Conservation (phyloP, 2,113 vertebrate genomes). For the Campylomormyrus tamandua region DNA sequence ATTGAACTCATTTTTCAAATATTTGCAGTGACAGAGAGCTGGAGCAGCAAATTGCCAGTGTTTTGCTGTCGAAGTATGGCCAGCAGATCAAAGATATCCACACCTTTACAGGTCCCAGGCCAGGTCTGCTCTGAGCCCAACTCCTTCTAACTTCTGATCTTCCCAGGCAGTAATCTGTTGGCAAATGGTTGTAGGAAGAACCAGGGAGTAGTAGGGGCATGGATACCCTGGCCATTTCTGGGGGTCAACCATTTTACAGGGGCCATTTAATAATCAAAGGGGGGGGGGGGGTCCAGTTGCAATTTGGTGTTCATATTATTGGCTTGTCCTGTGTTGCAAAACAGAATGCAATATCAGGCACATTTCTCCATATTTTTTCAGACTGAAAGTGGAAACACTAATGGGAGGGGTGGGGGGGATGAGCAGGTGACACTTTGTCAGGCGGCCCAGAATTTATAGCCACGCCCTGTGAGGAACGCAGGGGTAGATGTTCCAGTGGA, state of each 20-base stretch:
- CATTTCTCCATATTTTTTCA: neutral
- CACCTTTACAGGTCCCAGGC: neutral
- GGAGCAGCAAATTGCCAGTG: neutral
- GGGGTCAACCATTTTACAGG: neutral
- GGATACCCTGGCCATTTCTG: neutral
- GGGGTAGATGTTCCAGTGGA: neutral
- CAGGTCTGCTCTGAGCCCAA: neutral
- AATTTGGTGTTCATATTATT: neutral
- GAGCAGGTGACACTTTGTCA: neutral
- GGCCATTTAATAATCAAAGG: neutral
- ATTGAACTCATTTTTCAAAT: neutral
- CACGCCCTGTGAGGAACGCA: neutral
- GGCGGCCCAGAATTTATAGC: neutral
- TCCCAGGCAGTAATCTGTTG: neutral
- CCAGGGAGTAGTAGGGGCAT: neutral
- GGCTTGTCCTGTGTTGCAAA: neutral
- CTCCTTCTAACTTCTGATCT: neutral
- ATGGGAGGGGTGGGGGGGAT: no score
- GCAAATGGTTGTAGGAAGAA: neutral
- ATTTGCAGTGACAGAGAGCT: neutral
- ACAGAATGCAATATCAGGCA: neutral
- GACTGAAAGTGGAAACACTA: neutral
- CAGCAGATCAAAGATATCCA: neutral
- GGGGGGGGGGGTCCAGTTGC: neutral
- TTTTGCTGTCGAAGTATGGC: neutral